Evolutionary conservation across 2,113 vertebrate genomes (phyloP), one percentile per base, ranked within the genome.

Genomic region (Rhabdomys dilectus): DNA sequence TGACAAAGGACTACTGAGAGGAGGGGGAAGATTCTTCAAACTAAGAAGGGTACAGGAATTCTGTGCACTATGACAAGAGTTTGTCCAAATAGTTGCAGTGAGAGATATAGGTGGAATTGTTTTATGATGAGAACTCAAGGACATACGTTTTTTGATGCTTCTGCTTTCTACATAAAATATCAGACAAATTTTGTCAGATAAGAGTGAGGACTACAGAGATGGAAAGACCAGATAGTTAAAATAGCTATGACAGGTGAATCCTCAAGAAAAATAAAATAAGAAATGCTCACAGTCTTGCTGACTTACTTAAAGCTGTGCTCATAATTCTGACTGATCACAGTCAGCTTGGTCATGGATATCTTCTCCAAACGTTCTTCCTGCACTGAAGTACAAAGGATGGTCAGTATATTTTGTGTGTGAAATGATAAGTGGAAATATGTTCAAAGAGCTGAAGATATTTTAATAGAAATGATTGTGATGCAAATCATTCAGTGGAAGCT

Each of bases 211-310:
- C 13, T 48, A 24, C 3, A 53, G 16, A 66, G 21, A 56, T 36
- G 36, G 17, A 34, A 68, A 64, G 51, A 91, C 31, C 3, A 86
- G 82, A 45, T 84, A 7, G 36, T 29, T 82, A 51, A 77, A 53
- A 68, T 24, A 62, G 39, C 45, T n/a, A 4, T 58, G 29, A 15
- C 12, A 93, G 66, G 48, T 29, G 66, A 62, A 48, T 29, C 3
- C 29, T 86, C 34, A 72, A 80, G 48, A 39, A 56, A 97, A 75
- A 77, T 51, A 70, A 95, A 94, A 39, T 72, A 60, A 75, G 29
- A 92, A 78, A 66, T 87, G 53, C 3, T 0, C 13, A 36, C 12
- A 84, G 36, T 64, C 42, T 29, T 70, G 29, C 34, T 89, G 70
- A 68, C 19, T 7, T 15, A 58, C 29, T 72, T 10, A 29, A 82